Conservation (phyloP, 1,140 invertebrate species). For the Drosophila punjabiensis region DNA sequence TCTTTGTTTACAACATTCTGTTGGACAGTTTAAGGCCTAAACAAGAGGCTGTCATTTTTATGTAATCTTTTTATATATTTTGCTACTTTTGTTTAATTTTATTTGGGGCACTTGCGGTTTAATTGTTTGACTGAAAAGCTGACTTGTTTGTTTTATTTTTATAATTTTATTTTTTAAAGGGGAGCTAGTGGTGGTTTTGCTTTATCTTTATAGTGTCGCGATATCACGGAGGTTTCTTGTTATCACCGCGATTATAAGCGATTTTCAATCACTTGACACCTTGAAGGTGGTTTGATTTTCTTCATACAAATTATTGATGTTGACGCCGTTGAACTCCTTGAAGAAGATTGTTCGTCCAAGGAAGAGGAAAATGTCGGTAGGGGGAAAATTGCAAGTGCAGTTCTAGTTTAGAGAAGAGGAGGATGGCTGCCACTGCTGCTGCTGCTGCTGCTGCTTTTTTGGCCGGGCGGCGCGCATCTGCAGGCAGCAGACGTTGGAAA, state of each 20-base stretch:
- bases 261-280: constrained; percentile 38
- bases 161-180: neutral
- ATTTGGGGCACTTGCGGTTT: constrained; percentile 15
- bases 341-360: constrained; percentile 5
- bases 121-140: constrained; percentile 26
- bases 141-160: constrained; percentile 15
- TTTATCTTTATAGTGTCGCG: constrained; percentile 30
- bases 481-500: constrained; percentile 48
- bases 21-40: constrained; percentile 45
- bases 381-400: constrained; percentile 22
- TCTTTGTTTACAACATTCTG: constrained; percentile 48
- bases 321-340: constrained; percentile 5
- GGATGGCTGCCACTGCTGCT: constrained; percentile 13
- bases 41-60: constrained; percentile 48
- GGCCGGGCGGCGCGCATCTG: constrained; percentile 51
- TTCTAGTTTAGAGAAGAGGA: constrained; percentile 20
- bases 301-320: constrained; percentile 20
- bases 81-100: constrained; percentile 30
- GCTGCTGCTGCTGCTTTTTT: constrained; percentile 34
- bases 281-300: constrained; percentile 15
- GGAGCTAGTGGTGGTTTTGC: neutral
- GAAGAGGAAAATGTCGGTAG: constrained; percentile 8
- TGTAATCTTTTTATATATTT: constrained; percentile 39
- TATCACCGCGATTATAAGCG: constrained; percentile 33
- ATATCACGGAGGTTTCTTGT: constrained; percentile 25